Base-by-base conservation (phyloP, 1,140 invertebrate genomes). In the Camponotus vicinus region DNA sequence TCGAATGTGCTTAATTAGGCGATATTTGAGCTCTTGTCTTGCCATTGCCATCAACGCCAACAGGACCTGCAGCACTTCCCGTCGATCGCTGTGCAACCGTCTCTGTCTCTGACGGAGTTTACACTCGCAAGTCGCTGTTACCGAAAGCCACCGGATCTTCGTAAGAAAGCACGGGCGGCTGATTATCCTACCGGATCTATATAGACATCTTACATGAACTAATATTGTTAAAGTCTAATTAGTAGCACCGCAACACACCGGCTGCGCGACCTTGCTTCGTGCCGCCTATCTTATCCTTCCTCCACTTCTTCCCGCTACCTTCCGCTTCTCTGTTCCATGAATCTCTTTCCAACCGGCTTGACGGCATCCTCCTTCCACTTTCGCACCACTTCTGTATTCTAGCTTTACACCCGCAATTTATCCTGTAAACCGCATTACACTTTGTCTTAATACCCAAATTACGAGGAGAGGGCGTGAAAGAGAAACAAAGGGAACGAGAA, bases 201-300 rank as follows among this genome's bases (percentile, higher is more conserved):
- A 79, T 85, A 66, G 71, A 61, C 84, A 61, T 91, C 85, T 93
- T 92, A 91, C 80, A 90, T 92, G 88, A 93, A 92, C 91, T 93
- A 93, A 93, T 92, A 93, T 93, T 93, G 89, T 93, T 92, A 85
- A 88, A 84, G 76, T 89, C 89, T 93, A 94, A 93, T 93, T 93
- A 93, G 92, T 90, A 88, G 75, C 78, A 86, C 83, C 85, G 77
- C 79, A 85, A 84, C 86, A 85, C 80, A 86, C 80, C 73, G 77
- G 13, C 13, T 49, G 67, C 40, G 76, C 78, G 66, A 89, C 83
- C 78, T 67, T 79, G 57, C 27, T 32, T 55, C 37, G 18, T 40
- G n/a, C 13, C 69, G 1, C 52, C 15, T n/a, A 63, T 66, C 75
- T 66, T 84, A 52, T 49, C 86, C 86, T 59, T 55, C 59, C 63